Percentiles rank a stretch among this genome's conserved stretches.
These are phyloP conservation scores for Pammene aurita DNA, from an alignment of 2,888 invertebrate species.

Conservation along the genomic window DNA sequence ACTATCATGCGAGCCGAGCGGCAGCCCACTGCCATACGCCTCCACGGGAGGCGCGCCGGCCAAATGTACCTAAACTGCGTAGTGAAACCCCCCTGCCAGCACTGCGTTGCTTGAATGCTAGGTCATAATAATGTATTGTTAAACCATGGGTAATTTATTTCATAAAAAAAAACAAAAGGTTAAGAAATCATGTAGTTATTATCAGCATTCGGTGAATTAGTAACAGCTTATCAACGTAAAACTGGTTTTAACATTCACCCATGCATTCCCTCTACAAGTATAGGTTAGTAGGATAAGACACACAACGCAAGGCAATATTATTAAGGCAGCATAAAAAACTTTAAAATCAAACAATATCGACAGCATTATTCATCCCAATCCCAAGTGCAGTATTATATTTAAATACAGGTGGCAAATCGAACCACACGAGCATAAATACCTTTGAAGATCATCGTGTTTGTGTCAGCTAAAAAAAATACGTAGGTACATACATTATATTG, in stretches of 20 bases:
- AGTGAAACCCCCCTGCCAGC: too few relatives aligned
- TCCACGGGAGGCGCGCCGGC: too few relatives aligned
- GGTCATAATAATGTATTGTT: too few relatives aligned
- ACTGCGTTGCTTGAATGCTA: too few relatives aligned
- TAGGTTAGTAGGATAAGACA: conserved; percentile 3
- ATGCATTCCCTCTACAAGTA: neutral
- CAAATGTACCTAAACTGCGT: too few relatives aligned
- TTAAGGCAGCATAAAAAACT: conserved; percentile 1
- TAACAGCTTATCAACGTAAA: neutral
- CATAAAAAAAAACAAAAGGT: too few relatives aligned
- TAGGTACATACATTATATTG: neutral
- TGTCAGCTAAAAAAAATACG: conserved; percentile 6
- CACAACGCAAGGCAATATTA: neutral
- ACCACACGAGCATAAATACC: conserved; percentile 10
- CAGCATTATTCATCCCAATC: neutral
- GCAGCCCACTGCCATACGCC: too few relatives aligned
- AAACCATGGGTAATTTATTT: too few relatives aligned
- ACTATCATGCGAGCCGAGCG: too few relatives aligned
- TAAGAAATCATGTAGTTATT: too few relatives aligned
- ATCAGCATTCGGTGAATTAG: too few relatives aligned
- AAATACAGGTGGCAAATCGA: conserved; percentile 1
- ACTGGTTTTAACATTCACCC: neutral
- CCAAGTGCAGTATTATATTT: conserved; percentile 13
- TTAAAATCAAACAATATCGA: conserved; percentile 10
- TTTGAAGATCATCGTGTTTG: conserved; percentile 8